Evolutionary conservation across 2,797 vertebrate species (phyloP).

Genomic region (Bovichtus variegatus): DNA sequence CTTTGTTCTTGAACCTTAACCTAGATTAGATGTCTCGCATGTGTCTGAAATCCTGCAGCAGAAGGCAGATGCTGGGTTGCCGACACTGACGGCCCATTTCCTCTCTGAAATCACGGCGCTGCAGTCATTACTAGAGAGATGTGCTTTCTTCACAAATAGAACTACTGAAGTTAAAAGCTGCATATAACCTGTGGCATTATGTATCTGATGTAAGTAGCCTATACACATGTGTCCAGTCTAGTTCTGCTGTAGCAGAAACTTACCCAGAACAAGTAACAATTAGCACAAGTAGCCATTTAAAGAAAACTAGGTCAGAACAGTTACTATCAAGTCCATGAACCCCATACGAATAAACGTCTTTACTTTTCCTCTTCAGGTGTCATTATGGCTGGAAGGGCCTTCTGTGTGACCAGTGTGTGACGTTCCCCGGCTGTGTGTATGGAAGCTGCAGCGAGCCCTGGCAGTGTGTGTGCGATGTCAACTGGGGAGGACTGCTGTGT

Average conservation of each 20-base stretch:
- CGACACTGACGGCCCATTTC: neutral
- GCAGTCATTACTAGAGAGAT: neutral
- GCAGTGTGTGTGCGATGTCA: slow-evolving; percentile 89
- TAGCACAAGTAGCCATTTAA: neutral
- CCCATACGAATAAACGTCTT: neutral
- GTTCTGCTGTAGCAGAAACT: neutral
- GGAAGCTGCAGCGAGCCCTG: slow-evolving; percentile 88
- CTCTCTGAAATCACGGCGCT: neutral
- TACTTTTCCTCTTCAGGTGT: slow-evolving; percentile 76
- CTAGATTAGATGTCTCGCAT: neutral
- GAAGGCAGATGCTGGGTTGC: neutral
- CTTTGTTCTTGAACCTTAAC: slow-evolving; percentile 5
- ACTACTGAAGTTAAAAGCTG: neutral
- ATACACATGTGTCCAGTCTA: neutral
- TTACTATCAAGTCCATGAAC: neutral
- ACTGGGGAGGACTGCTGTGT: slow-evolving; percentile 90
- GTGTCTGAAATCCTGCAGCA: slow-evolving; percentile 5
- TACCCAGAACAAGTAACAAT: neutral
- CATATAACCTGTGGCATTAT: neutral
- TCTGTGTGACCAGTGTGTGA: slow-evolving; percentile 86
- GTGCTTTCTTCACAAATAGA: neutral
- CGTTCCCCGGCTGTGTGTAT: slow-evolving; percentile 87
- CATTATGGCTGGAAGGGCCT: slow-evolving; percentile 87
- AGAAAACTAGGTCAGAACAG: neutral
- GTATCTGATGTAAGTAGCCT: neutral